Percentiles rank a stretch among this genome's conserved stretches.
phyloP scores from a whole-genome alignment of 2,888 invertebrate species.

The Acleris cristana region DNA sequence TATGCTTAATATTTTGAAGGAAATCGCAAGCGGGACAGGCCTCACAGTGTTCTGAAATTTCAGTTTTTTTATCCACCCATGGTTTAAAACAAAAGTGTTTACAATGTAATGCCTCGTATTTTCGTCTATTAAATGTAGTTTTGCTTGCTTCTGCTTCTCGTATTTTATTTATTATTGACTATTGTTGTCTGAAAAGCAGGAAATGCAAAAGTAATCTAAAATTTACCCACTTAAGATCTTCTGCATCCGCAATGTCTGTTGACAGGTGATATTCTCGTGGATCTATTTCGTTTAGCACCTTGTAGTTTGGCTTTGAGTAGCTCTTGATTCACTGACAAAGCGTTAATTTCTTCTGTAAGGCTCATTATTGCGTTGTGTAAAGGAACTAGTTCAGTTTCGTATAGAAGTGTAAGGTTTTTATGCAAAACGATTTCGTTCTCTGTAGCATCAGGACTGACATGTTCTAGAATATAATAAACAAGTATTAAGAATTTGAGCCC shows the following conservation, averaged over 20 bases:
- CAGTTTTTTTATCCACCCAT: no score
- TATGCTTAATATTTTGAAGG: no score
- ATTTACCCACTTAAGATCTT: conserved; percentile 3
- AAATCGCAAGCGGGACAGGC: no score
- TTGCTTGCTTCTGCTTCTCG: no score
- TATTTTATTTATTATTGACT: no score
- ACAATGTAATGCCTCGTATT: no score
- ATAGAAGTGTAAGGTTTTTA: conserved; percentile 48
- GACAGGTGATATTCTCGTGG: conserved; percentile 43
- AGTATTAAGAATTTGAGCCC: no score
- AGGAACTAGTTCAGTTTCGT: conserved; percentile 64
- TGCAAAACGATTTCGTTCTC: conserved; percentile 22
- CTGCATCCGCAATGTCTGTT: conserved; percentile 54
- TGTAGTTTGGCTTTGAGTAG: conserved; percentile 49
- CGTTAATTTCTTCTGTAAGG: conserved; percentile 60
- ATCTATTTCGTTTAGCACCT: conserved; percentile 42
- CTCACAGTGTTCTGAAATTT: no score
- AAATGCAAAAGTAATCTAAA: no score
- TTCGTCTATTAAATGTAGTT: no score
- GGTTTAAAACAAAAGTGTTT: no score
- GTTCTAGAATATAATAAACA: conserved; percentile 10
- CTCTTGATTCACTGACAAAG: conserved; percentile 53
- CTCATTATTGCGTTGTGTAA: conserved; percentile 59
- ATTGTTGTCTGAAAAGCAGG: no score
- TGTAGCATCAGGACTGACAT: conserved; percentile 2